Evolutionary conservation across 2,113 vertebrate genomes (phyloP), one percentile per base, ranked within the genome.

Genomic region (Misgurnus anguillicaudatus): DNA sequence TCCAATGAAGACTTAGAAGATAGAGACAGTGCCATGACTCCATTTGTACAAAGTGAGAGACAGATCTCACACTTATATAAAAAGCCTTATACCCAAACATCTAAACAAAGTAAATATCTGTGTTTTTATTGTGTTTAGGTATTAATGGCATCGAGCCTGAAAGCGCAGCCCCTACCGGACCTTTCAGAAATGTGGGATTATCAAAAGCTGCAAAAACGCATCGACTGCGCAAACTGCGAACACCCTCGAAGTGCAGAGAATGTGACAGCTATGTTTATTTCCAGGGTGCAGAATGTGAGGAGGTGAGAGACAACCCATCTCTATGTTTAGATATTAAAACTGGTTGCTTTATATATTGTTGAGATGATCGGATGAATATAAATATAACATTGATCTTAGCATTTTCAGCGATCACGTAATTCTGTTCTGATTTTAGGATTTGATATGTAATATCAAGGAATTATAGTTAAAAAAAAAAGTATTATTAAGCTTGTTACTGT

Each of bases 231-330:
- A 98, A 98, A 85, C 94, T 99, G 14, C 94, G 97, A 0, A 84
- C 96, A 0, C 97, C 98, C 0, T 90, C 97, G 17, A 98, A 98
- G 75, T 99, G 98, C 53, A 91, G 98, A 0, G 98, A 98, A 71
- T 99, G 97, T 71, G 98, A 98, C 90, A 98, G 96, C 89, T 98
- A 98, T 0, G 97, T 99, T 47, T 98, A 98, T 86, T 98, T 99
- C 90, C 98, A 98, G 86, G 98, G 98, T 0, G 97, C 96, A 0
- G 98, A 99, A 80, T 99, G 98, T 0, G 97, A 99, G 87, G 96
- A 99, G 94, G 98, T 97, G 82, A 88, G 85, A 39, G 47, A 48
- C 1, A 39, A 31, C 2, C 38, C 0, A 4, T 51, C 21, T 11
- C 47, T 2, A 13, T 45, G 8, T 9, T 45, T 45, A 45, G 9